phyloP scores from a whole-genome alignment of 2,797 vertebrate genomes.

The Myoxocephalus aenaeus region DNA sequence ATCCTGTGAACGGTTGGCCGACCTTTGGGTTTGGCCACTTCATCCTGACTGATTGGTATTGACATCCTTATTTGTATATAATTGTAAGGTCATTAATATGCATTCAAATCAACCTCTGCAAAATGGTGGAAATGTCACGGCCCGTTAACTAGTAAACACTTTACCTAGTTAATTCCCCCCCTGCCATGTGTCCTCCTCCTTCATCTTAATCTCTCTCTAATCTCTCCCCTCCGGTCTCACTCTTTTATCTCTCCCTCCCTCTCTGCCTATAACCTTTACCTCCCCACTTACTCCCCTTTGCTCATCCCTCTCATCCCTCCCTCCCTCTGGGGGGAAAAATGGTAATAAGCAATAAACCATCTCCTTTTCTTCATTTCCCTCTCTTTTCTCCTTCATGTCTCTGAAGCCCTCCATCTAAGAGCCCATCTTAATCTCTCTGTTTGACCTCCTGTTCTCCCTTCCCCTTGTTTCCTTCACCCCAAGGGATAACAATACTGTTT shows the following conservation, averaged over 20 bases:
- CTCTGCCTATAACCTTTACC: slow-evolving; percentile 54
- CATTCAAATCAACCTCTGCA: slow-evolving; percentile 34
- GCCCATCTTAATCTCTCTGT: slow-evolving; percentile 29
- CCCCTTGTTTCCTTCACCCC: slow-evolving; percentile 7
- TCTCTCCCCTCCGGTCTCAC: slow-evolving; percentile 44
- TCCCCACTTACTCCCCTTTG: slow-evolving; percentile 26
- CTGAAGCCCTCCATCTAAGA: slow-evolving; percentile 1
- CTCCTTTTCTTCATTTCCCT: neutral
- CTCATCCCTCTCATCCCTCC: slow-evolving; percentile 32
- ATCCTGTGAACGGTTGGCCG: neutral
- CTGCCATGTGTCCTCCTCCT: slow-evolving; percentile 32
- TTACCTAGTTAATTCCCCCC: slow-evolving; percentile 48
- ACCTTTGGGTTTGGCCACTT: slow-evolving; percentile 3
- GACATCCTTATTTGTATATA: slow-evolving; percentile 20
- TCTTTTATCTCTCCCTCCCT: slow-evolving; percentile 25
- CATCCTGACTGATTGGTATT: neutral
- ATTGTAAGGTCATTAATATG: slow-evolving; percentile 38
- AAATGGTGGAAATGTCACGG: slow-evolving; percentile 43
- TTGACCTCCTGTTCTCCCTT: slow-evolving; percentile 30
- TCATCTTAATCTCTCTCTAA: slow-evolving; percentile 50
- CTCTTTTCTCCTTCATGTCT: neutral
- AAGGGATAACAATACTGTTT: slow-evolving; percentile 58
- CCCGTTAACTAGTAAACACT: slow-evolving; percentile 43
- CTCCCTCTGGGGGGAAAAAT: slow-evolving; percentile 32
- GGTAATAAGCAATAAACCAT: slow-evolving; percentile 26